phyloP scores from a whole-genome alignment of 2,113 vertebrate species.

The Cisticola juncidis region DNA sequence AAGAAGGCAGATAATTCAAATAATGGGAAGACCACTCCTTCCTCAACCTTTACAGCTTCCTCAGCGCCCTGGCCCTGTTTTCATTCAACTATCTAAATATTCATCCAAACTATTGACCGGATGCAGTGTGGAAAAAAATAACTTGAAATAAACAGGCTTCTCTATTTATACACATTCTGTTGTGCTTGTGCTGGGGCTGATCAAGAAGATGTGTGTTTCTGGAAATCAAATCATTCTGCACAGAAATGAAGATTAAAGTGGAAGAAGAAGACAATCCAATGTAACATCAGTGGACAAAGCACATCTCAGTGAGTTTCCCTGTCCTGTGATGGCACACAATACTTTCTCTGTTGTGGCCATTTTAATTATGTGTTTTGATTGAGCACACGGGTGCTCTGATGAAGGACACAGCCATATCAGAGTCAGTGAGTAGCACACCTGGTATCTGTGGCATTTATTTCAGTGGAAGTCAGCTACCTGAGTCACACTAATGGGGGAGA shows the following conservation, averaged over 20 bases:
- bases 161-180: not conserved
- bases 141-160: not conserved
- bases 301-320: not conserved
- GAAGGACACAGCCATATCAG: not conserved
- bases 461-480: not conserved
- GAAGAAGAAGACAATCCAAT: not conserved
- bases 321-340: not conserved
- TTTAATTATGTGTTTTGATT: not conserved
- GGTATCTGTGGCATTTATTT: not conserved
- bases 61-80: not conserved
- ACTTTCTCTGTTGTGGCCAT: not conserved
- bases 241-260: not conserved
- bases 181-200: not conserved
- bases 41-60: not conserved
- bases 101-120: not conserved
- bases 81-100: not conserved
- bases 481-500: not conserved
- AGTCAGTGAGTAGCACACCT: not conserved
- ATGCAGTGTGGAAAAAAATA: not conserved
- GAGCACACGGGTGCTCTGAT: not conserved
- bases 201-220: not conserved
- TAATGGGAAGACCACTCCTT: not conserved
- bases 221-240: not conserved
- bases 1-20: not conserved
- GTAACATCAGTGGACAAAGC: not conserved